phyloP scores from a whole-genome alignment of 2,797 vertebrate species.

The Oreonectes daqikongensis region DNA sequence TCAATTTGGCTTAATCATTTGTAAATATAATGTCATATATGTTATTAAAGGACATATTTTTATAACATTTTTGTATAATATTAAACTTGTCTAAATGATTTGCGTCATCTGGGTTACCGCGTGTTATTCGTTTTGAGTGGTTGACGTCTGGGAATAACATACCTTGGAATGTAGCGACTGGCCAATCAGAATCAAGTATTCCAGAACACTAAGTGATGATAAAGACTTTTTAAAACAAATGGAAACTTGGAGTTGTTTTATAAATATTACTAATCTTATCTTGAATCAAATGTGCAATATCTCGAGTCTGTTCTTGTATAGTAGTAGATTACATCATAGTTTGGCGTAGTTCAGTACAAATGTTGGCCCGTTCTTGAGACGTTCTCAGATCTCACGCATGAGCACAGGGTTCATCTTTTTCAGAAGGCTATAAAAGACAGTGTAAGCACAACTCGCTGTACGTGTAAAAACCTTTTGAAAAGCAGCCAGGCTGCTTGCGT shows the following conservation, averaged over 20 bases:
- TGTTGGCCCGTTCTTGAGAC: neutral
- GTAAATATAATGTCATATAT: too few species aligned
- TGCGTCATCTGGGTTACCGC: too few species aligned
- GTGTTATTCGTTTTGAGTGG: too few species aligned
- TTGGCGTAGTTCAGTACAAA: neutral
- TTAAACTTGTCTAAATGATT: too few species aligned
- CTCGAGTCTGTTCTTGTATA: neutral
- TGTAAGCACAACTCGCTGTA: neutral
- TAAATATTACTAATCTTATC: too few species aligned
- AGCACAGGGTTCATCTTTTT: constrained; percentile 17
- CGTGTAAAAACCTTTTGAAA: constrained; percentile 13
- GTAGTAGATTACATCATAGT: neutral
- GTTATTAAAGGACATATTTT: too few species aligned
- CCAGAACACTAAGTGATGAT: too few species aligned
- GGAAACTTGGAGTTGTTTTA: neutral
- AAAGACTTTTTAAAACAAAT: neutral
- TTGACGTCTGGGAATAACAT: too few species aligned
- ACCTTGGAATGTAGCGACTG: too few species aligned
- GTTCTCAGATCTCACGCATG: neutral
- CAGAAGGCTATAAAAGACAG: neutral
- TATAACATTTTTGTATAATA: too few species aligned
- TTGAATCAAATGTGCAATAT: neutral
- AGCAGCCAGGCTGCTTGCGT: constrained; percentile 7
- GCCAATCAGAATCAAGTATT: too few species aligned
- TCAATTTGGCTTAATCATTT: too few species aligned